Conservation (phyloP, 2,888 invertebrate species). For the Ellobium chinense region DNA sequence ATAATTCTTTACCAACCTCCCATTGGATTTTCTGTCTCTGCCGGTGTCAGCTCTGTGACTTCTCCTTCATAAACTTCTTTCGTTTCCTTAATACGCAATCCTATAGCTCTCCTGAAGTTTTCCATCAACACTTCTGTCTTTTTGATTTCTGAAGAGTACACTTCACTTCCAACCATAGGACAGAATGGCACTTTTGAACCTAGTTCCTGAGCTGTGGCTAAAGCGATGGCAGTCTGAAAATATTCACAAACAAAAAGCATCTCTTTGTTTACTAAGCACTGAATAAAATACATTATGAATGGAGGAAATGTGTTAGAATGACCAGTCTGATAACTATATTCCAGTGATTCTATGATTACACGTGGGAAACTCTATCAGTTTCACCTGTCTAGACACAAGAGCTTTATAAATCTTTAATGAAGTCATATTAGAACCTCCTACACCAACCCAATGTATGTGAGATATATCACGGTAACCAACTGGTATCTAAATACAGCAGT, state of each 20-base stretch:
- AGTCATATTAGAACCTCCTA: too few relatives aligned
- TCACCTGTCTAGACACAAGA: too few relatives aligned
- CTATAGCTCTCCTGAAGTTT: slow-evolving; percentile 98
- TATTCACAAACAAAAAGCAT: too few relatives aligned
- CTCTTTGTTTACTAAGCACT: too few relatives aligned
- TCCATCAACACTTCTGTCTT: slow-evolving; percentile 99
- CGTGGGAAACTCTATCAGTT: too few relatives aligned
- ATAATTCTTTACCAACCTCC: slow-evolving; percentile 83
- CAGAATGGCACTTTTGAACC: slow-evolving; percentile 91
- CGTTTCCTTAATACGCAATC: slow-evolving; percentile 88
- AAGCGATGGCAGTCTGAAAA: slow-evolving; percentile 94
- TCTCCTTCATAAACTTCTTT: slow-evolving; percentile 99
- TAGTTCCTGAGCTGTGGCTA: slow-evolving; percentile 98
- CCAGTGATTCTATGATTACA: too few relatives aligned
- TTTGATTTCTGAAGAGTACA: slow-evolving; percentile 98
- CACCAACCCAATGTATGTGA: too few relatives aligned
- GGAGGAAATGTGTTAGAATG: too few relatives aligned
- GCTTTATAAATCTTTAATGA: too few relatives aligned
- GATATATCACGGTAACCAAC: too few relatives aligned
- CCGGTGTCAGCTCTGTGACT: slow-evolving; percentile 98
- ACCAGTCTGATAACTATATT: too few relatives aligned
- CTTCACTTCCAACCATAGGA: slow-evolving; percentile 85
- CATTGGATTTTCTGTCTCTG: slow-evolving; percentile 97
- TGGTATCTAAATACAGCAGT: background rate
- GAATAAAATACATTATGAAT: too few relatives aligned